phyloP scores from a whole-genome alignment of 2,113 vertebrate species.

The Austrofundulus limnaeus region DNA sequence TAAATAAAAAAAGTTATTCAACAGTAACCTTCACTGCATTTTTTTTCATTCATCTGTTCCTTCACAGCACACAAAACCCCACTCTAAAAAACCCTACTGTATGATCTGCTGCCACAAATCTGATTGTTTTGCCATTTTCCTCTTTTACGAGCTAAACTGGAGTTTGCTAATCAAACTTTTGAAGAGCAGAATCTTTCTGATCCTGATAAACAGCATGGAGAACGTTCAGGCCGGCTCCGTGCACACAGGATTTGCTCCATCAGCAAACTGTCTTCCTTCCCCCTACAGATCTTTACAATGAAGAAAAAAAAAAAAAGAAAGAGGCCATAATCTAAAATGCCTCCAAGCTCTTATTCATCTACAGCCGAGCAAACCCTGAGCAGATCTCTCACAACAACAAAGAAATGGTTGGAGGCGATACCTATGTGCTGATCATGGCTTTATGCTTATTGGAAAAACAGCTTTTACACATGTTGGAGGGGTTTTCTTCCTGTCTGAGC shows the following conservation, averaged over 20 bases:
- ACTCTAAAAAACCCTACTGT: constrained; percentile 43
- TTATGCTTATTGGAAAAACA: constrained; percentile 21
- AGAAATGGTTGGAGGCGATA: constrained; percentile 23
- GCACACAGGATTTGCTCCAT: constrained; percentile 42
- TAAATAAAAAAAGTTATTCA: background rate
- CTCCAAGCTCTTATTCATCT: constrained; percentile 50
- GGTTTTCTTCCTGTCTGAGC: background rate
- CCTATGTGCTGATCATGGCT: constrained; percentile 25
- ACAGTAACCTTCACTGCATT: background rate
- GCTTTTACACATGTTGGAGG: constrained; percentile 9
- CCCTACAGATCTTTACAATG: constrained; percentile 19
- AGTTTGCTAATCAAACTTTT: constrained; percentile 42
- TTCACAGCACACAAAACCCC: constrained; percentile 40
- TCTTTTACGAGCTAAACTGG: constrained; percentile 8
- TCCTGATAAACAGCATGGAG: constrained; percentile 29
- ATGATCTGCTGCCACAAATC: constrained; percentile 4
- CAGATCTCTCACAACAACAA: constrained; percentile 39
- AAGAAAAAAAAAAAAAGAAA: constrained; percentile 10
- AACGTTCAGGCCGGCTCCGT: constrained; percentile 16
- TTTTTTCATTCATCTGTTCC: constrained; percentile 3
- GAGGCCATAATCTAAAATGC: constrained; percentile 34
- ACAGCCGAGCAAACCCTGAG: constrained; percentile 31
- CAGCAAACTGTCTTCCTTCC: constrained; percentile 48
- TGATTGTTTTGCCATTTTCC: background rate
- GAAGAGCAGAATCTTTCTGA: constrained; percentile 24